Evolutionary conservation across 2,888 invertebrate species (phyloP).

Genomic region (Phalera bucephala): DNA sequence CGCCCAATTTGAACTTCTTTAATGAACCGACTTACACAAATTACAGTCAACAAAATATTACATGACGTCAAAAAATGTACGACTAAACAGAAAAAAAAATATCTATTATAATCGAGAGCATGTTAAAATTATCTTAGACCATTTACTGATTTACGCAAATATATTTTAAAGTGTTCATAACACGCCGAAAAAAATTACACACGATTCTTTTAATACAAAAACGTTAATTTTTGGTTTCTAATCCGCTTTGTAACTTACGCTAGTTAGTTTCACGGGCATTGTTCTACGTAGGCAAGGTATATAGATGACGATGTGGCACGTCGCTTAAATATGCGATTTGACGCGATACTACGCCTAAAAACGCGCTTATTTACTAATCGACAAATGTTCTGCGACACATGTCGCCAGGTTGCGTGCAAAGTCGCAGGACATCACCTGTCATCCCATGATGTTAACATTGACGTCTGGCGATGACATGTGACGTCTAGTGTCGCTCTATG

Average conservation of each 20-base stretch:
- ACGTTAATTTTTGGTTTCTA: constrained; percentile 18
- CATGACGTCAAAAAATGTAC: too few species aligned
- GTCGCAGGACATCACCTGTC: too few species aligned
- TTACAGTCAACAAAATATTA: too few species aligned
- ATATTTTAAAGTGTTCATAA: constrained; percentile 9
- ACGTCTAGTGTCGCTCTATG: too few species aligned
- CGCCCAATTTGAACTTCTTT: too few species aligned
- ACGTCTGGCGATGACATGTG: too few species aligned
- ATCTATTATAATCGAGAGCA: not conserved
- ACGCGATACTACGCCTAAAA: not conserved
- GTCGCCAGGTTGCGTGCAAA: too few species aligned
- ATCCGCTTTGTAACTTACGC: constrained; percentile 8
- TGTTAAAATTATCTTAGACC: constrained; percentile 5
- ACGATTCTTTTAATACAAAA: constrained; percentile 8
- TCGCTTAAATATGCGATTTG: not conserved
- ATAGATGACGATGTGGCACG: not conserved
- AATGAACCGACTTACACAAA: too few species aligned
- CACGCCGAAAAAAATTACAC: constrained; percentile 12
- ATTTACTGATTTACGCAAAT: constrained; percentile 6
- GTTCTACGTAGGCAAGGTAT: constrained; percentile 9
- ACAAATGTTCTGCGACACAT: too few species aligned
- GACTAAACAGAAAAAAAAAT: too few species aligned
- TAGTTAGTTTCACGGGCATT: constrained; percentile 9
- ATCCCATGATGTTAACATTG: too few species aligned
- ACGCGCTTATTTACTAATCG: too few species aligned